phyloP scores from a whole-genome alignment of 2,113 vertebrate genomes.

The Xiphias gladius region DNA sequence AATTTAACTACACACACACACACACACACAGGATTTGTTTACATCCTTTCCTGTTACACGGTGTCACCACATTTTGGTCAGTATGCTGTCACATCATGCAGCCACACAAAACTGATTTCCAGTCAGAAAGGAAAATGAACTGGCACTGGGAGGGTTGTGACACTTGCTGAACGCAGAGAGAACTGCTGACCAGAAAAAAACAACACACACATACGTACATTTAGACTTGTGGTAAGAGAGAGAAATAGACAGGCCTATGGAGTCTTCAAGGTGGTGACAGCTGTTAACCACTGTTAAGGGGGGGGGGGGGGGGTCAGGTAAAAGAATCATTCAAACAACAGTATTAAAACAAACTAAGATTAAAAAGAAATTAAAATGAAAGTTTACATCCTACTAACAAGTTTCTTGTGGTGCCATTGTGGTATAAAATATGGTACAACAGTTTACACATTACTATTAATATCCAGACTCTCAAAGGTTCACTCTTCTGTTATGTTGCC shows the following conservation, averaged over 20 bases:
- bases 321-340: background rate
- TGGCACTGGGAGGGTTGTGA: constrained; percentile 37
- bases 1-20: background rate
- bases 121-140: constrained; percentile 31
- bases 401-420: background rate
- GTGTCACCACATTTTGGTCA: constrained; percentile 31
- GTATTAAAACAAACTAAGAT: background rate
- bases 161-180: constrained; percentile 17
- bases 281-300: background rate
- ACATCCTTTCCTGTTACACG: constrained; percentile 25
- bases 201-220: constrained; percentile 26
- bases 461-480: background rate
- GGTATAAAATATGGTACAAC: background rate
- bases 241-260: constrained; percentile 43
- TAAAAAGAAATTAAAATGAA: background rate
- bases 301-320: background rate
- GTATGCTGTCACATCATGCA: constrained; percentile 20
- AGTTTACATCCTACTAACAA: background rate
- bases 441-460: background rate
- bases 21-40: constrained; percentile 18
- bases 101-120: constrained; percentile 33
- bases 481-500: constrained; percentile 7
- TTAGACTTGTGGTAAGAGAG: constrained; percentile 44
- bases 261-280: constrained; percentile 58
- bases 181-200: constrained; percentile 35